A percentile compares a stretch with the other conserved stretches of the same genome.
Conservation (phyloP, 2,113 vertebrate species). For the Onychorhynchus coronatus region DNA sequence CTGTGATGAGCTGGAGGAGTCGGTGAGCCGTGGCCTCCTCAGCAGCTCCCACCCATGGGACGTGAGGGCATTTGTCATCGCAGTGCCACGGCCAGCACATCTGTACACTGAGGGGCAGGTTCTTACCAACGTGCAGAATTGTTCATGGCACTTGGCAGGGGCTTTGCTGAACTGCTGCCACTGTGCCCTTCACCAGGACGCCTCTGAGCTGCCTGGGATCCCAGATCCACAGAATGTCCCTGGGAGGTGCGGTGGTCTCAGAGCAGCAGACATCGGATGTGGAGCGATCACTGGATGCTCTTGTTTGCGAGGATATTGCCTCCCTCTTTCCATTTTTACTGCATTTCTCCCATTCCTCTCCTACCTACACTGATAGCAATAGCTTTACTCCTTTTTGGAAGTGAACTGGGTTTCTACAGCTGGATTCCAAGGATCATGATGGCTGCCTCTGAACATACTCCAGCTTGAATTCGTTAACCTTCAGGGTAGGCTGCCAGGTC, state of each 20-base stretch:
- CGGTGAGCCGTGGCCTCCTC: accelerated
- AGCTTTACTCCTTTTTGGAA: conserved; percentile 16
- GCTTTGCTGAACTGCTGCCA: not conserved
- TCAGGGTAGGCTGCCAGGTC: conserved; percentile 4
- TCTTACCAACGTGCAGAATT: not conserved
- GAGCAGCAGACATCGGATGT: not conserved
- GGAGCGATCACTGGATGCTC: not conserved
- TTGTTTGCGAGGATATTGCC: not conserved
- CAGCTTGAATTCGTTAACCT: conserved; percentile 46
- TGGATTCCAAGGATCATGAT: conserved; percentile 9
- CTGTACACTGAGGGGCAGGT: not conserved
- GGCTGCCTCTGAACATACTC: conserved; percentile 4
- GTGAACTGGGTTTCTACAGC: not conserved
- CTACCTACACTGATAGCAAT: not conserved
- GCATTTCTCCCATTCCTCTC: not conserved
- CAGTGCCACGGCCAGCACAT: not conserved
- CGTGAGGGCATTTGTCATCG: accelerated
- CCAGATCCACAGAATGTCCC: not conserved
- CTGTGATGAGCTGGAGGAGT: not conserved
- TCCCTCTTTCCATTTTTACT: not conserved
- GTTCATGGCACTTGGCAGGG: not conserved
- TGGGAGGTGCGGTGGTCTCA: not conserved
- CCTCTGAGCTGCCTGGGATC: not conserved
- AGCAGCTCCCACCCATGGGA: accelerated
- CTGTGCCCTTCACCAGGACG: not conserved